A percentile compares a stretch with the other conserved stretches of the same genome.
Conservation (phyloP, 37 sponge, comb jelly and placozoan genomes). For the Hormiphora californensis region DNA sequence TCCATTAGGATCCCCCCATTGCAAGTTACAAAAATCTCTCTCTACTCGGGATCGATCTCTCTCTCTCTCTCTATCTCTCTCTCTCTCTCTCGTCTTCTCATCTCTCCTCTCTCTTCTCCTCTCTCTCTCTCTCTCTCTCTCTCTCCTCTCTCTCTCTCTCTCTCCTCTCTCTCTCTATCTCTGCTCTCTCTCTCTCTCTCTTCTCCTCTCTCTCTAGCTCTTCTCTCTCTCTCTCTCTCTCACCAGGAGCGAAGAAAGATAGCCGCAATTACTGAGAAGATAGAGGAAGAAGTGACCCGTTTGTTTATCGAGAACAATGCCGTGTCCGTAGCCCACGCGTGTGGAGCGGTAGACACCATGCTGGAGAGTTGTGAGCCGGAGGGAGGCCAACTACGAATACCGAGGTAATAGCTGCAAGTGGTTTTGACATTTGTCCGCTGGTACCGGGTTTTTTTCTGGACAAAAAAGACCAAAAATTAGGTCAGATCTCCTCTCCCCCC, state of each 20-base stretch:
- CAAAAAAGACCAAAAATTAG: too few species aligned
- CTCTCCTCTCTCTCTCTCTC: not conserved
- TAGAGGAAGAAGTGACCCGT: not conserved
- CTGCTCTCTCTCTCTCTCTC: not conserved
- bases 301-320: not conserved
- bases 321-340: not conserved
- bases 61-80: not conserved
- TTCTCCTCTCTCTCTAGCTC: not conserved
- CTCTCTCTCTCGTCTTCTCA: not conserved
- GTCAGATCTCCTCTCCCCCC: not conserved
- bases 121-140: not conserved
- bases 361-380: not conserved
- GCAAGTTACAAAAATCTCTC: too few species aligned
- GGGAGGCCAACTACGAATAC: not conserved
- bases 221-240: not conserved
- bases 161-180: not conserved
- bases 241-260: constrained; percentile 1
- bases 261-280: not conserved
- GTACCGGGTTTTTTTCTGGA: not conserved
- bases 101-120: not conserved
- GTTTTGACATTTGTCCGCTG: too few species aligned
- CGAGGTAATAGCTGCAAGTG: too few species aligned
- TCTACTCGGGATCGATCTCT: too few species aligned
- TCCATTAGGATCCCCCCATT: too few species aligned
- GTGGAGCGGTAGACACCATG: not conserved